Evolutionary conservation across 2,888 invertebrate species (phyloP), one percentile per base, ranked within the genome.

Genomic region (Agonum fuliginosum): DNA sequence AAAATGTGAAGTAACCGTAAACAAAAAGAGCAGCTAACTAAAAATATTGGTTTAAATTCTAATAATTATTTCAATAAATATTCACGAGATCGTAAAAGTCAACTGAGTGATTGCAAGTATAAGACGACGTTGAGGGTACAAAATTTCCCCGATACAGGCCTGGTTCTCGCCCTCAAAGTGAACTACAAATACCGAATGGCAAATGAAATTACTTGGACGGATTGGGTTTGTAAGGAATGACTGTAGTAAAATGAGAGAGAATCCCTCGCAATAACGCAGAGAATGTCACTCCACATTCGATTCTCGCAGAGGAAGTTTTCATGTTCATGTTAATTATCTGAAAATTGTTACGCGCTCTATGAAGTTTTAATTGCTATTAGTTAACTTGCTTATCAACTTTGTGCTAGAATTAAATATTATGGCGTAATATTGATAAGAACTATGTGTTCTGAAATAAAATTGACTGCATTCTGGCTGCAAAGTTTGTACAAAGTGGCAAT

Each of bases 121-220:
- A n/a, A n/a, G n/a, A n/a, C n/a, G n/a, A n/a, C n/a, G n/a, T n/a
- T n/a, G n/a, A n/a, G n/a, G n/a, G n/a, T n/a, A n/a, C n/a, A n/a
- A n/a, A n/a, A n/a, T n/a, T n/a, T n/a, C n/a, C n/a, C n/a, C n/a
- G n/a, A n/a, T n/a, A n/a, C n/a, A n/a, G n/a, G n/a, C n/a, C n/a
- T n/a, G 46, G 27, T 41, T 1, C 70, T 69, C 62, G 65, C 6
- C 22, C 65, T 37, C 41, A 43, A 41, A 54, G 27, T 27, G 46
- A 67, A 76, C 74, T 74, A 76, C 67, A 48, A 76, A 76, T 69
- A 58, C 75, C 51, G 75, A 76, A 73, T 73, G 30, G 73, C 54
- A 41, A 73, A 76, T 76, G 67, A 14, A 69, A 76, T 76, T 76
- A 76, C 75, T 27, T 27, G 75, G 69, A 48, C 69, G 67, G 37